Evolutionary conservation across 2,888 invertebrate species (phyloP).

Genomic region (Pseudanteris insignis): DNA sequence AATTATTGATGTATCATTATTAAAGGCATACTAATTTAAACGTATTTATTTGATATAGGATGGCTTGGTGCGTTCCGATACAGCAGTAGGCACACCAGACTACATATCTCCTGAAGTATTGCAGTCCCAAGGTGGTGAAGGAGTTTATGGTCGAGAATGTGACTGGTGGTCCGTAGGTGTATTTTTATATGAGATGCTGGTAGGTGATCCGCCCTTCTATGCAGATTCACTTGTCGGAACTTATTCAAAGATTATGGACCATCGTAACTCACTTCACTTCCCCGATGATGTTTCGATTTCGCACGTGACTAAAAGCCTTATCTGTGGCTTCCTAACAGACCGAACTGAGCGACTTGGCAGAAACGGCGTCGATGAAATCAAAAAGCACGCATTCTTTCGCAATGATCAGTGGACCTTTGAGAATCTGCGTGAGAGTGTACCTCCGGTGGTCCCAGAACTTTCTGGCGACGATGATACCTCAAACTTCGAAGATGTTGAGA

Average conservation of each 20-base stretch:
- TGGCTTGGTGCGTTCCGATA: slow-evolving; percentile 94
- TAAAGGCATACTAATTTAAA: too few species aligned
- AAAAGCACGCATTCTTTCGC: slow-evolving; percentile 91
- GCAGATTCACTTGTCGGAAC: slow-evolving; percentile 98
- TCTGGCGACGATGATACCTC: slow-evolving; percentile 97
- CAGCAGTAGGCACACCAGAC: slow-evolving; percentile 99
- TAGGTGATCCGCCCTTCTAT: slow-evolving; percentile 98
- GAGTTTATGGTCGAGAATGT: slow-evolving; percentile 96
- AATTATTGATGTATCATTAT: too few species aligned
- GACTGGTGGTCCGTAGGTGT: slow-evolving; percentile 99
- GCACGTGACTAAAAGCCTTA: slow-evolving; percentile 85
- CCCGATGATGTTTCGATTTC: slow-evolving; percentile 95
- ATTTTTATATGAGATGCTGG: slow-evolving; percentile 98
- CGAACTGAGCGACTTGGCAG: slow-evolving; percentile 87
- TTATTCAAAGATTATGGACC: slow-evolving; percentile 99
- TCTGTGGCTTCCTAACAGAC: slow-evolving; percentile 93
- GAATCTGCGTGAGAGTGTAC: slow-evolving; percentile 91
- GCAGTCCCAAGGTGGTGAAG: slow-evolving; percentile 94
- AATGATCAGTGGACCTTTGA: slow-evolving; percentile 99
- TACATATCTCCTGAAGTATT: slow-evolving; percentile 99
- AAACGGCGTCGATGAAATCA: slow-evolving; percentile 94
- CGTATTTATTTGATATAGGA: too few species aligned
- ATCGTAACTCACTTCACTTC: slow-evolving; percentile 93
- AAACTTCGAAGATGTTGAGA: slow-evolving; percentile 97
- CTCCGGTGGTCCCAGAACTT: slow-evolving; percentile 96